phyloP scores from a whole-genome alignment of 1,140 invertebrate species.

The Orchestia grillus region DNA sequence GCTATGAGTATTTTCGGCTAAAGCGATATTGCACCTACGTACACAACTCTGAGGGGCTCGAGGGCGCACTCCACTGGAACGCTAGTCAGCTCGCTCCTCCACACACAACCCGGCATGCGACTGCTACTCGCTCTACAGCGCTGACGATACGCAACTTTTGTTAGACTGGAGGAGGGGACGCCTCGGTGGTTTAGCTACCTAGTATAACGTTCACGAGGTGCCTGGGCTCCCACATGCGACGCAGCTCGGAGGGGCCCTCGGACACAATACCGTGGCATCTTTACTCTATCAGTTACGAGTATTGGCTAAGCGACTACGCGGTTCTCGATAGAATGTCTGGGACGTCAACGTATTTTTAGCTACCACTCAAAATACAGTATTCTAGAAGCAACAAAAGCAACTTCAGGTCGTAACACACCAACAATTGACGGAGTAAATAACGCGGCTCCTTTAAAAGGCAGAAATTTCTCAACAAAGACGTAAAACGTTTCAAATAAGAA shows the following conservation, averaged over 20 bases:
- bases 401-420: not conserved
- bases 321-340: not conserved
- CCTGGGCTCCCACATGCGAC: no score
- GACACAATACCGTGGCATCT: not conserved
- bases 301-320: conserved; percentile 35
- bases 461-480: not conserved
- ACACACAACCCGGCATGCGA: not conserved
- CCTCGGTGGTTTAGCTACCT: not conserved
- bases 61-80: not conserved
- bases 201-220: not conserved
- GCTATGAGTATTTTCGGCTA: conserved; percentile 44
- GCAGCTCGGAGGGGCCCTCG: not conserved
- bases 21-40: conserved; percentile 51
- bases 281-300: not conserved
- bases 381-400: conserved; percentile 51
- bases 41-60: conserved; percentile 1
- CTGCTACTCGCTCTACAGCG: not conserved
- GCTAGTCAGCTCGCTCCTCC: not conserved
- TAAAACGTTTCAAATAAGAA: not conserved
- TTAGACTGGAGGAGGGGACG: not conserved
- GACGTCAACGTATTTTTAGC: not conserved
- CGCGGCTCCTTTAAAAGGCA: not conserved
- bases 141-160: not conserved
- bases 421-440: not conserved
- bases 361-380: conserved; percentile 35